phyloP scores from a whole-genome alignment of 2,888 invertebrate species.

The Andrena dorsata region DNA sequence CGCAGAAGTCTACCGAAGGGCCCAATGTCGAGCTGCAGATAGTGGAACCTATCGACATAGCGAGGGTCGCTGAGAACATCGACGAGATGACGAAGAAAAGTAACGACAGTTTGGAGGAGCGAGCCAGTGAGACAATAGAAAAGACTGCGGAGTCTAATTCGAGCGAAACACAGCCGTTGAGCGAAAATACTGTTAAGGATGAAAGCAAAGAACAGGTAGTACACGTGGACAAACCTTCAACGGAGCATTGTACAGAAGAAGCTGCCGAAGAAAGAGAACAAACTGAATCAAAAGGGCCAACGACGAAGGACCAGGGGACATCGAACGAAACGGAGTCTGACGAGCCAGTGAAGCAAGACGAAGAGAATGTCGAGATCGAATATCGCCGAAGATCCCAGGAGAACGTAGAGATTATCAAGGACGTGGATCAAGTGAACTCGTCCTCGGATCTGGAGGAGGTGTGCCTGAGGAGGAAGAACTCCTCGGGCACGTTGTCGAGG shows the following conservation, averaged over 20 bases:
- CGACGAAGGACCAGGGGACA: constrained; percentile 72
- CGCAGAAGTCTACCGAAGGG: constrained; percentile 26
- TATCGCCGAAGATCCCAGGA: constrained; percentile 84
- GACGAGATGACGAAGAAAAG: constrained; percentile 75
- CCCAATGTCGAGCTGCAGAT: constrained; percentile 65
- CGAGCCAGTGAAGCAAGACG: neutral
- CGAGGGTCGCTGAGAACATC: constrained; percentile 74
- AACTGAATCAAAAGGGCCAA: neutral
- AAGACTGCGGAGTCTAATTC: neutral
- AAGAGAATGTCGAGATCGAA: constrained; percentile 36
- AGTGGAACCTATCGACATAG: constrained; percentile 73
- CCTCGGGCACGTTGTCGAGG: constrained; percentile 70
- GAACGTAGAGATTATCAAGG: constrained; percentile 86
- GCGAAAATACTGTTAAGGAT: neutral
- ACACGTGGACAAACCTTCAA: neutral
- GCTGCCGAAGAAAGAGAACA: neutral
- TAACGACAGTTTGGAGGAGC: constrained; percentile 77
- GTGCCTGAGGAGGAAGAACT: constrained; percentile 58
- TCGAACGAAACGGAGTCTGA: neutral
- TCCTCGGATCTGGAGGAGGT: constrained; percentile 85
- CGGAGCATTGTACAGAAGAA: neutral
- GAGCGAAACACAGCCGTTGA: constrained; percentile 8
- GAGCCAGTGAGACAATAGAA: constrained; percentile 23
- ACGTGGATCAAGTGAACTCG: constrained; percentile 64
- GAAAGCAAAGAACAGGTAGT: neutral